These are phyloP conservation scores for Thalassarche chlororhynchos DNA, from an alignment of 2,113 vertebrate species.

Conservation along the genomic window DNA sequence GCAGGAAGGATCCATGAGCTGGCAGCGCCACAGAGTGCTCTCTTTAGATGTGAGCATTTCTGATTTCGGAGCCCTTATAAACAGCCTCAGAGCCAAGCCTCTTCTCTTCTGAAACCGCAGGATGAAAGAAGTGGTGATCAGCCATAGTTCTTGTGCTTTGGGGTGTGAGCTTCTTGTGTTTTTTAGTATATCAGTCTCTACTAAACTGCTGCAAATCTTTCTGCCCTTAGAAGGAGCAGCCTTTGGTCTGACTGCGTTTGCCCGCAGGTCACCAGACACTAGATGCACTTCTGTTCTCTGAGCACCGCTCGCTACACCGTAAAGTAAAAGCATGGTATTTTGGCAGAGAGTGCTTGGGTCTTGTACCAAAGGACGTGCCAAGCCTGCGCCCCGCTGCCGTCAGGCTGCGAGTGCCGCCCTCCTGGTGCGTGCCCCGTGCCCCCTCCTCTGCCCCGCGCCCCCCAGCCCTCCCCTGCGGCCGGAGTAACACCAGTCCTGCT, in stretches of 20 bases:
- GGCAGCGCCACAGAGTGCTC: not conserved
- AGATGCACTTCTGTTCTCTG: fast-evolving
- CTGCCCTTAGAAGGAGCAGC: not conserved
- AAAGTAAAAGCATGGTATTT: fast-evolving
- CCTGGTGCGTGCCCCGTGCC: fast-evolving
- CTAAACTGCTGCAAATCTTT: not conserved
- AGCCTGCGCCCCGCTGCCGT: not conserved
- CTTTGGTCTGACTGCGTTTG: not conserved
- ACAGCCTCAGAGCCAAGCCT: not conserved
- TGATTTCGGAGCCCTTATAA: not conserved
- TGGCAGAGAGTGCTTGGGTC: not conserved
- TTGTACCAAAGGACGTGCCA: not conserved
- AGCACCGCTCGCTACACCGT: fast-evolving
- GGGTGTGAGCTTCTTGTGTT: not conserved
- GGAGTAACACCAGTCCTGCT: fast-evolving
- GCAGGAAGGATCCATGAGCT: not conserved
- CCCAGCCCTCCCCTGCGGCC: not conserved
- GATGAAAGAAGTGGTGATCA: not conserved
- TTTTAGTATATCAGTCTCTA: no score
- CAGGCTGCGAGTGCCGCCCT: fast-evolving
- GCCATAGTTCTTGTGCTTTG: fast-evolving
- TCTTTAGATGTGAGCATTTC: not conserved
- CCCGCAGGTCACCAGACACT: fast-evolving
- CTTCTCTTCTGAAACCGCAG: not conserved
- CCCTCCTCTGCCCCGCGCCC: not conserved